Evolutionary conservation across 2,888 invertebrate genomes (phyloP), one percentile per base, ranked within the genome.

Genomic region (Ichneumoninae sp.): DNA sequence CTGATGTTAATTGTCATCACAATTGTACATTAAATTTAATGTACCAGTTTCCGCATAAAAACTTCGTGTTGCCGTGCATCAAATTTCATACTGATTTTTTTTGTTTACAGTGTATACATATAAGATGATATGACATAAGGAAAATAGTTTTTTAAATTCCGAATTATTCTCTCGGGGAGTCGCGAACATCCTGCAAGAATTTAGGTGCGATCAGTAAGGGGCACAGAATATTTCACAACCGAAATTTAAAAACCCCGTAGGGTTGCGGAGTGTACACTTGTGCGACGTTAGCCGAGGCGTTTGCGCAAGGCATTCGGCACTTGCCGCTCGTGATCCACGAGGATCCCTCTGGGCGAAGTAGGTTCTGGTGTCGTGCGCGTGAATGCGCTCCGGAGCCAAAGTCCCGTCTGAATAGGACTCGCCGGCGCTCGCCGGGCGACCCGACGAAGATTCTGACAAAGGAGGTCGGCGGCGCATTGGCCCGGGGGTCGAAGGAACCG

Each of bases 281-380:
- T 91, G 87, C 90, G 44, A 82, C n/a, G 68, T 22, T 62, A 44
- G 47, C n/a, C 54, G 26, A 36, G 84, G 70, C 90, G 88, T 91
- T 93, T 93, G 90, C 93, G 93, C 89, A 93, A 93, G 92, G 88
- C 90, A 90, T 89, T 90, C 91, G 89, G 93, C 93, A 93, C 93
- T 93, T 93, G 93, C 91, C 87, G 88, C 87, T 22, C 47, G 78
- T 72, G 44, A 62, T 81, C 70, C 71, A 10, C 22, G 74, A 33
- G 66, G 33, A 62, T 62, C 82, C 69, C 75, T 60, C 75, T 71
- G 36, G 54, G 84, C 75, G 70, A 78, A 54, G 65, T 30, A 71
- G 77, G 60, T 68, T 86, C 74, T 81, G 85, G 86, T 86, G 44
- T 75, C 60, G 81, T 62, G 80, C 68, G 75, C 78, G 90, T 92